These are phyloP conservation scores for Euplexia lucipara DNA, from an alignment of 2,888 invertebrate genomes.

Conservation along the genomic window DNA sequence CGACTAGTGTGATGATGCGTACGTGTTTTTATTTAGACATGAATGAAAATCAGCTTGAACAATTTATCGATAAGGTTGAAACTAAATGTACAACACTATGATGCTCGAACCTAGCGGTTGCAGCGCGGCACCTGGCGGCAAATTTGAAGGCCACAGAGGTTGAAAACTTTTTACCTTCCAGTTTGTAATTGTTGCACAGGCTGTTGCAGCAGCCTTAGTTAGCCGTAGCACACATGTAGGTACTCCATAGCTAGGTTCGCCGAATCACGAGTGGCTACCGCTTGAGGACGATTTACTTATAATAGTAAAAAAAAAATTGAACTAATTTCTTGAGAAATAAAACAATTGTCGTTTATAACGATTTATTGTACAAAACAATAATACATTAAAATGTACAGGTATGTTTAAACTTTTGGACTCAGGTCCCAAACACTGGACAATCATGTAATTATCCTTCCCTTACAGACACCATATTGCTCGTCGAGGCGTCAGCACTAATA, in stretches of 20 bases:
- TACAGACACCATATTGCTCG: conserved; percentile 91
- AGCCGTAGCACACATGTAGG: not conserved
- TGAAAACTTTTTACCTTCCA: not conserved
- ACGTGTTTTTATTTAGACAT: too few relatives aligned
- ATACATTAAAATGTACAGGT: conserved; percentile 92
- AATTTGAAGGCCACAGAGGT: too few relatives aligned
- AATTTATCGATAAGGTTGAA: too few relatives aligned
- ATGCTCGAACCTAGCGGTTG: too few relatives aligned
- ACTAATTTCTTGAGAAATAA: conserved; percentile 67
- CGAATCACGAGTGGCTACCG: not conserved
- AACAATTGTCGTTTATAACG: conserved; percentile 89
- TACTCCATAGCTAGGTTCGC: not conserved
- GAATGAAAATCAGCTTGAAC: too few relatives aligned
- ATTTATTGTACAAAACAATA: conserved; percentile 92
- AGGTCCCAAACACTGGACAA: conserved; percentile 90
- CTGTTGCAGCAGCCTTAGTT: not conserved
- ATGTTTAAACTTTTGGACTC: conserved; percentile 90
- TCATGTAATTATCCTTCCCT: conserved; percentile 88
- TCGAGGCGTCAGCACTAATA: conserved; percentile 90
- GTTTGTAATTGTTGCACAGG: not conserved
- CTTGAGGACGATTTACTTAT: not conserved
- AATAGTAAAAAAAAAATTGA: not conserved
- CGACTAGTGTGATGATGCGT: too few relatives aligned
- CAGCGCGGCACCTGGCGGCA: too few relatives aligned
- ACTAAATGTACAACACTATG: too few relatives aligned